Evolutionary conservation across 2,113 vertebrate genomes (phyloP).

Genomic region (Cynocephalus volans): DNA sequence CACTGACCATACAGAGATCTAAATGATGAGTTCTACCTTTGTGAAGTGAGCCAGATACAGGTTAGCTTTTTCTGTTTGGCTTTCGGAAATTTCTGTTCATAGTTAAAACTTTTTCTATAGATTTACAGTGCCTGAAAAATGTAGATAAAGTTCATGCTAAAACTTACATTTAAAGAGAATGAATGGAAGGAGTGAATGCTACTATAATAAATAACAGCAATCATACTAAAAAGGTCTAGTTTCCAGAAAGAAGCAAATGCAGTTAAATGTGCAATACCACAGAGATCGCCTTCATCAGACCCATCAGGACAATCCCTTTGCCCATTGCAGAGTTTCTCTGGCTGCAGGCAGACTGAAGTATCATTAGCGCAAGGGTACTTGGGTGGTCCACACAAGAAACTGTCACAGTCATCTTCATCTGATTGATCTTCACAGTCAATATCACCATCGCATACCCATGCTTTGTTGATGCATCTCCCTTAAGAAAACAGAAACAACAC

Average conservation of each 20-base stretch:
- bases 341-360: conserved; percentile 95
- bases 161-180: background rate
- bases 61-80: background rate
- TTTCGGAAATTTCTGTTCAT: conserved; percentile 16
- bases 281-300: conserved; percentile 97
- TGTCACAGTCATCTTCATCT: conserved; percentile 96
- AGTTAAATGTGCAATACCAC: conserved; percentile 90
- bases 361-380: conserved; percentile 98
- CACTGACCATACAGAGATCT: background rate
- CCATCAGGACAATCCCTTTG: conserved; percentile 96
- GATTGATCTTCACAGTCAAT: conserved; percentile 99
- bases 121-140: background rate
- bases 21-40: background rate
- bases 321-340: conserved; percentile 97
- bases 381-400: conserved; percentile 95
- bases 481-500: conserved; percentile 87
- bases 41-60: background rate
- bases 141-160: background rate
- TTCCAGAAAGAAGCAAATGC: background rate
- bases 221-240: background rate
- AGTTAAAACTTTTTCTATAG: background rate
- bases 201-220: background rate
- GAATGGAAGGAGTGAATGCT: background rate
- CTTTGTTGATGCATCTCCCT: conserved; percentile 99
- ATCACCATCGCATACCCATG: conserved; percentile 99